Base-by-base conservation (phyloP, 2,888 invertebrate species). In the Aethes cnicana region DNA sequence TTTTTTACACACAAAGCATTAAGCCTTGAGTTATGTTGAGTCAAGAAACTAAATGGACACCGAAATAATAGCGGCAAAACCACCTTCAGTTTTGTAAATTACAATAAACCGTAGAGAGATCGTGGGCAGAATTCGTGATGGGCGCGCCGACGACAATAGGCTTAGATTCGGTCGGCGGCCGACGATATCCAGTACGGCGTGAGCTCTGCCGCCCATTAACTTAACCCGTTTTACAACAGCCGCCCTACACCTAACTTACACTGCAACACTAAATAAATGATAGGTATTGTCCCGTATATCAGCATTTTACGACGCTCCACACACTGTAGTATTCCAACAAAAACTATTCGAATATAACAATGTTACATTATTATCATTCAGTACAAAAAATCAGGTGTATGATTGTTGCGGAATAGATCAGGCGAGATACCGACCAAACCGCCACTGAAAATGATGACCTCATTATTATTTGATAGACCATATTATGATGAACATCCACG, bases 381-480 rank as follows among this genome's bases (percentile, higher is more conserved):
- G 64, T 68, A 81, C 75, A 82, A 83, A 84, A 80, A 79, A 79
- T 80, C 68, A 69, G 64, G 71, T n/a, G n/a, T 75, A 74, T 72
- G 71, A 79, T 77, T 77, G 77, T 75, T 70, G 69, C 69, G 61
- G 69, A 77, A 81, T 77, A 80, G 80, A 83, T 81, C 69, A 68
- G 63, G 61, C 71, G 69, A 74, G 77, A 81, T 82, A 84, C 76
- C 74, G 73, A 72, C 69, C 62, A 64, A 72, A 73, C 74, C 68
- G 72, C 74, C 65, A 68, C 63, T 72, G 69, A 67, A 77, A 72
- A 77, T 75, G 78, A 76, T 76, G 81, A 77, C 81, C 82, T 85
- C 77, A 72, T 83, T 86, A 85, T 85, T 86, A 81, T 87, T 86
- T 84, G 81, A 85, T 85, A 81, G 83, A 79, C 79, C 79, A n/a